Evolutionary conservation across 2,888 invertebrate genomes (phyloP), one percentile per base, ranked within the genome.

Genomic region (Galeopsomyia nigrocyanea): DNA sequence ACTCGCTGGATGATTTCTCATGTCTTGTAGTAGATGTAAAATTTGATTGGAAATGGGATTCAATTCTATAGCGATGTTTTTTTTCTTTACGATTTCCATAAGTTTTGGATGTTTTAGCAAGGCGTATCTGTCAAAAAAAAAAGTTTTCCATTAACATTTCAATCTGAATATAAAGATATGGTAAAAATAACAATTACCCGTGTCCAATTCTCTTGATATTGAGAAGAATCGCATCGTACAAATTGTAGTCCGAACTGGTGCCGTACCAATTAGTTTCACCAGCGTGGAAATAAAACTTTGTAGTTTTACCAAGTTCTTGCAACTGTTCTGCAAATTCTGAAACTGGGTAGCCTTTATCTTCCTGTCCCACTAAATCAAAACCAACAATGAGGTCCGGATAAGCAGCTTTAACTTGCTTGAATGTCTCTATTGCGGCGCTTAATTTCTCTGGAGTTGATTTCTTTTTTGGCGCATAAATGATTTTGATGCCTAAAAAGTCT

Each of bases 241-340:
- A 83, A 83, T 95, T 95, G 69, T 91, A 89, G 81, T 95, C 95
- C 0, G 91, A 90, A 0, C 84, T 76, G 16, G 88, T 87, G 22
- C 91, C 93, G 80, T 88, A 90, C 93, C 93, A 93, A 81, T 93
- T 91, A 0, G 95, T 94, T 86, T 95, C 95, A 0, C 94, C 95
- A 0, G 94, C 93, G 82, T 95, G 95, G 80, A 95, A 94, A 81
- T 91, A 94, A 80, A 94, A 94, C 81, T 91, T 94, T 0, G 9
- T 16, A 5, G 14, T 19, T 7, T 73, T 49, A 9, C 84, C 81
- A 26, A 88, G 77, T 21, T 46, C 55, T 17, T 21, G 21, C 51
- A 94, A 81, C 75, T 90, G 87, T 0, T 91, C 87, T 0, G 89
- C 87, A 74, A 92, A 93, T 19, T 90, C 88, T 50, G 88, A 82